These are phyloP conservation scores for Tetrax tetrax DNA, from an alignment of 2,113 vertebrate species.

Conservation along the genomic window DNA sequence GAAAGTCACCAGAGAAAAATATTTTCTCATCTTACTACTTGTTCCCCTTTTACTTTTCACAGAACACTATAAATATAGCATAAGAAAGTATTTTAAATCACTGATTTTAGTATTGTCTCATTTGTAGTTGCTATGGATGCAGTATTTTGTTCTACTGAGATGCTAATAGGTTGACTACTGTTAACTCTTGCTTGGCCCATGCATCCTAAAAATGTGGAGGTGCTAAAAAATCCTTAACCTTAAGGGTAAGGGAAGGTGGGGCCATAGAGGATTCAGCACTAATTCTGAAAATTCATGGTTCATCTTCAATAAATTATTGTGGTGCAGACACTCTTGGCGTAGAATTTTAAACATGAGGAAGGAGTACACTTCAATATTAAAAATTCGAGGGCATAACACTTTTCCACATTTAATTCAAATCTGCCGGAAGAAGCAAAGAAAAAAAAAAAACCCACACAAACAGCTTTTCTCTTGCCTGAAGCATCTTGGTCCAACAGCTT, in stretches of 20 bases:
- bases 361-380: background rate
- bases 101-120: background rate
- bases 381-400: background rate
- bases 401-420: constrained; percentile 21
- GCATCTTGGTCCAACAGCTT: constrained; percentile 35
- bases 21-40: background rate
- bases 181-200: background rate
- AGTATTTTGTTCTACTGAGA: constrained; percentile 3
- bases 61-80: background rate
- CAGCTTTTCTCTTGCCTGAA: constrained; percentile 39
- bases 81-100: background rate
- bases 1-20: background rate
- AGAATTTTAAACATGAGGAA: background rate
- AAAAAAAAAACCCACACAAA: background rate
- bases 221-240: background rate
- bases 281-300: background rate
- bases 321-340: background rate
- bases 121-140: constrained; percentile 43
- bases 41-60: background rate
- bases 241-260: background rate
- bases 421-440: background rate
- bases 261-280: background rate
- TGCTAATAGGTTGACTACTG: background rate
- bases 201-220: background rate
- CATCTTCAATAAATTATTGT: background rate